phyloP scores from a whole-genome alignment of 2,113 vertebrate species.

The Bubalus kerabau region DNA sequence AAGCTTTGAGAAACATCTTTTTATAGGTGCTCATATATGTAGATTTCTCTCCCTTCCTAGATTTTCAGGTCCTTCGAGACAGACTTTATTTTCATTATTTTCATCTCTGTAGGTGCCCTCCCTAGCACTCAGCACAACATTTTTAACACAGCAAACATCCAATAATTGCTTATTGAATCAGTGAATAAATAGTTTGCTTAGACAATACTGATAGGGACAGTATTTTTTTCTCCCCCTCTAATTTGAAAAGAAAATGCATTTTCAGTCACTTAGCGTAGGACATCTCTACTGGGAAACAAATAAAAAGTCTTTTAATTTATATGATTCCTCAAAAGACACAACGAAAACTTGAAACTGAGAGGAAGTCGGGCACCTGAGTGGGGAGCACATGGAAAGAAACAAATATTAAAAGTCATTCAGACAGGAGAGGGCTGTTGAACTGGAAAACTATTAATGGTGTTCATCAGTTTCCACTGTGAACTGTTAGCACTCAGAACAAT shows the following conservation, averaged over 20 bases:
- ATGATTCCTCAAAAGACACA: slow-evolving; percentile 76
- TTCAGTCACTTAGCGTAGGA: slow-evolving; percentile 1
- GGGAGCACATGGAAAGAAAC: slow-evolving; percentile 69
- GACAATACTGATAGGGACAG: background rate
- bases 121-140: background rate
- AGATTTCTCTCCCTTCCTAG: background rate
- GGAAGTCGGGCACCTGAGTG: slow-evolving; percentile 71
- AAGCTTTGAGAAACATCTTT: background rate
- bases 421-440: slow-evolving; percentile 72
- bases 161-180: background rate
- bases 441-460: slow-evolving; percentile 71
- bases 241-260: slow-evolving; percentile 28
- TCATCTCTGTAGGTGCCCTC: background rate
- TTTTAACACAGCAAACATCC: background rate
- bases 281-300: slow-evolving; percentile 75
- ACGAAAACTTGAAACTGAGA: slow-evolving; percentile 68
- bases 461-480: slow-evolving; percentile 66
- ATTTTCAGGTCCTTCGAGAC: background rate
- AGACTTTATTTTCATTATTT: background rate
- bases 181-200: background rate
- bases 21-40: background rate
- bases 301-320: slow-evolving; percentile 75
- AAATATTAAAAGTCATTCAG: slow-evolving; percentile 71
- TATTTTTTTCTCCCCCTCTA: background rate
- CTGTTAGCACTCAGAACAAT: slow-evolving; percentile 64